Base-by-base conservation (phyloP, 2,797 vertebrate species). In the Platalea minor region DNA sequence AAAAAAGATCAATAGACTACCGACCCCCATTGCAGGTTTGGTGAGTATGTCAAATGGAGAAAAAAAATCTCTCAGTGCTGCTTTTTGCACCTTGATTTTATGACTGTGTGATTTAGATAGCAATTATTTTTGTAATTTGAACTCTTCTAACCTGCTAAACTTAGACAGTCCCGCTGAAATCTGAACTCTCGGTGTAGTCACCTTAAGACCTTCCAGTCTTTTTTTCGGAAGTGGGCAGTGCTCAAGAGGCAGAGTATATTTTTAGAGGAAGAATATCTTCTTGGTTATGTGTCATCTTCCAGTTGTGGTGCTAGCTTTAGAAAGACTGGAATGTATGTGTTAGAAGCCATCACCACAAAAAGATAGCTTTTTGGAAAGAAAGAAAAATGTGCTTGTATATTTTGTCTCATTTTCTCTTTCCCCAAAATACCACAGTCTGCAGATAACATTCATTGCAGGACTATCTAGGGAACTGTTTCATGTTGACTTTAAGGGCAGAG, bases 1-100 rank as follows among this genome's bases (percentile, higher is more conserved):
- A 96, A 99, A 99, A 98, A 99, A 99, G 98, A 99, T 99, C 97
- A 99, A 99, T 97, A 98, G 99, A 98, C 98, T 99, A 88, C 98
- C 98, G 13, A 99, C 99, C 84, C 99, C 99, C 73, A 98, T 99
- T 95, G 99, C 99, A 94, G 99, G 99, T 94, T 98, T 99, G 99
- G 99, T 99, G 97, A 99, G 99, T 98, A 96, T 94, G 78, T 91
- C 59, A 91, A 97, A 95, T 33, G 23, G 60, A 89, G 53, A 77
- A 74, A 70, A 84, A 65, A 68, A 83, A 63, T 56, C 46, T 81
- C 78, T 83, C 13, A 43, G 6, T 68, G 56, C 43, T 94, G 29
- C 45, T 84, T 68, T 88, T 93, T 94, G 35, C 70, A 70, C 67
- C 26, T 85, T 78, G 41, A 46, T 80, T 91, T 84, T 84, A 48